Conservation (phyloP, 1,140 invertebrate genomes). For the Tenebrio molitor region DNA sequence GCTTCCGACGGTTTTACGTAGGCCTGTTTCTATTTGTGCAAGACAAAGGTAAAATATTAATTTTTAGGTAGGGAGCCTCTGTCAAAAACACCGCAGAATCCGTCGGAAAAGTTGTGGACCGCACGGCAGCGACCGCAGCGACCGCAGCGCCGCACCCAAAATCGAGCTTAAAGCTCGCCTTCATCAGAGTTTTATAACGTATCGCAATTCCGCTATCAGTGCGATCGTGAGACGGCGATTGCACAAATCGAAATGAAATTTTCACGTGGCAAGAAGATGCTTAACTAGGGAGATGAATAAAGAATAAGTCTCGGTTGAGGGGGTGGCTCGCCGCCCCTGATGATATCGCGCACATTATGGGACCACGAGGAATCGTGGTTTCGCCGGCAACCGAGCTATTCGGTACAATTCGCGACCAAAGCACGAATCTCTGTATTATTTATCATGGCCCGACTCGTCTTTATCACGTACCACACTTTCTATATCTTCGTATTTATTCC, state of each 20-base stretch:
- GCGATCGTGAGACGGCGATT: background rate
- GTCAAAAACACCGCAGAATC: background rate
- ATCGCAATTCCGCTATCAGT: background rate
- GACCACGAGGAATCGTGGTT: constrained; percentile 45
- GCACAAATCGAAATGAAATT: constrained; percentile 16
- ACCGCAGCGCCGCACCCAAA: background rate
- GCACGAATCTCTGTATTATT: constrained; percentile 56
- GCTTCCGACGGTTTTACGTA: too few species aligned
- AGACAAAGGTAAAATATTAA: background rate
- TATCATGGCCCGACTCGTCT: constrained; percentile 55
- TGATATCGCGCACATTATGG: constrained; percentile 39
- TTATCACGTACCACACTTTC: constrained; percentile 56
- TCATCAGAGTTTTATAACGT: background rate
- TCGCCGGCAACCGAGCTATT: constrained; percentile 41
- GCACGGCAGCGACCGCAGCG: constrained; percentile 1
- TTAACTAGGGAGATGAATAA: constrained; percentile 26
- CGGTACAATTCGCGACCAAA: constrained; percentile 51
- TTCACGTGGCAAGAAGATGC: constrained; percentile 19
- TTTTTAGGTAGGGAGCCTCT: background rate
- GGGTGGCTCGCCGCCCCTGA: constrained; percentile 19
- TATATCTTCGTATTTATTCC: constrained; percentile 54
- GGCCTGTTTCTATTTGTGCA: too few species aligned
- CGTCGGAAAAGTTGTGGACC: constrained; percentile 3
- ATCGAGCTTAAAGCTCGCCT: constrained; percentile 20
- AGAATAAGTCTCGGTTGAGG: constrained; percentile 25